These are phyloP conservation scores for Entomobrya multifasciata DNA, from an alignment of 2,888 invertebrate species.

Conservation along the genomic window DNA sequence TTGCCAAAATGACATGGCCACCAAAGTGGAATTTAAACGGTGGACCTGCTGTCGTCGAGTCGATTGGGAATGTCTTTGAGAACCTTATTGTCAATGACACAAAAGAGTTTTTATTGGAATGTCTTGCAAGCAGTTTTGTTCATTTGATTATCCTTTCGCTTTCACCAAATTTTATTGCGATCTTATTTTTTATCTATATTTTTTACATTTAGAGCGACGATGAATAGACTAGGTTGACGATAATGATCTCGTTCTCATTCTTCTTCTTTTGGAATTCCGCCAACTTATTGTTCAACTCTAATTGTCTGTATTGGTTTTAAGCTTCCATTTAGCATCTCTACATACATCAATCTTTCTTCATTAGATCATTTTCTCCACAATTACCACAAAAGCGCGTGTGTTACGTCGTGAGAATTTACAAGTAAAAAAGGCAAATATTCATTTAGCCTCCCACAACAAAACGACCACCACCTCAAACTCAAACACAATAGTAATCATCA, in stretches of 20 bases:
- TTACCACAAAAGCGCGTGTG: neutral
- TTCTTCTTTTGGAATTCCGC: neutral
- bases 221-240: slow-evolving; percentile 10
- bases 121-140: too few species aligned
- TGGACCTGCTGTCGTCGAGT: too few species aligned
- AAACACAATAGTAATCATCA: slow-evolving; percentile 24
- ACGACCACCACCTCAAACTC: neutral
- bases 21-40: too few species aligned
- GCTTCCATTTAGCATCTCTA: neutral
- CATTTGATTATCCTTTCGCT: too few species aligned
- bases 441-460: slow-evolving; percentile 18
- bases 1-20: too few species aligned
- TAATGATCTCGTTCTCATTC: neutral
- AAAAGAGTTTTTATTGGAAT: too few species aligned
- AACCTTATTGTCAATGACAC: too few species aligned
- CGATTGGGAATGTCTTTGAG: too few species aligned
- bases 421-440: too few species aligned
- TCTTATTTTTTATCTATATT: too few species aligned
- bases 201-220: too few species aligned
- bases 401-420: slow-evolving; percentile 35
- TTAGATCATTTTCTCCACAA: slow-evolving; percentile 41
- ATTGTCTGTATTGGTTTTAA: neutral
- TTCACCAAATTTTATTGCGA: too few species aligned
- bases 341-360: slow-evolving; percentile 14
- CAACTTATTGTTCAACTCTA: neutral